These are phyloP conservation scores for Resseliella maxima DNA, from an alignment of 2,888 invertebrate genomes.

Conservation along the genomic window DNA sequence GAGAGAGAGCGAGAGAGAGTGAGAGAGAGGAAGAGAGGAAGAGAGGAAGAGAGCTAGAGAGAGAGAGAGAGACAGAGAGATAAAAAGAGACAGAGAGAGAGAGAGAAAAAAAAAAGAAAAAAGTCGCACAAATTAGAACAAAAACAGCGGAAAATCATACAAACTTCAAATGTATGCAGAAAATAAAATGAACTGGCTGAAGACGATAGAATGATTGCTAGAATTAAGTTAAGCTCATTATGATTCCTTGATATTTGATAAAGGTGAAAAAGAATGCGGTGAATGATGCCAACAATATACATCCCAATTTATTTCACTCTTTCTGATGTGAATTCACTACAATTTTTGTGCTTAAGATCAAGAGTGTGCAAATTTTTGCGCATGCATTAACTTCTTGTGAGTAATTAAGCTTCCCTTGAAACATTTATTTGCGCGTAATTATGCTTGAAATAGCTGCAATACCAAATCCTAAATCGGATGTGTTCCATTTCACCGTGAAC, in stretches of 20 bases:
- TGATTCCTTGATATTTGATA: neutral
- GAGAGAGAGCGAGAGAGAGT: neutral
- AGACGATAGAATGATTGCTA: neutral
- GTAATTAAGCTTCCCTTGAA: constrained; percentile 10
- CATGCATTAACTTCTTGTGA: constrained; percentile 24
- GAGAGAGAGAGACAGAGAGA: neutral
- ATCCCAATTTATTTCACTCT: neutral
- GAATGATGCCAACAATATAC: neutral
- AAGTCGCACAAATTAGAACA: neutral
- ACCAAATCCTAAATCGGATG: constrained; percentile 16
- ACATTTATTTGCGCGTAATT: constrained; percentile 31
- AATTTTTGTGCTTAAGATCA: neutral
- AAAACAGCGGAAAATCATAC: neutral
- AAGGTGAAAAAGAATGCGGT: neutral
- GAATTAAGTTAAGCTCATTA: constrained; percentile 9
- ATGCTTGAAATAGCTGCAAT: constrained; percentile 21
- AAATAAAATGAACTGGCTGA: neutral
- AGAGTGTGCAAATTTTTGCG: neutral
- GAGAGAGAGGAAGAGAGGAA: neutral
- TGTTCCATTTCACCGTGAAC: neutral
- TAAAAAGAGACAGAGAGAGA: neutral
- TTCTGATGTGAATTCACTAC: neutral
- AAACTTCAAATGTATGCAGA: neutral
- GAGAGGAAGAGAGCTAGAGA: too few relatives aligned
- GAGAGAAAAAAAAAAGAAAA: neutral